A percentile compares a stretch with the other conserved stretches of the same genome.
Evolutionary conservation across 2,797 vertebrate species (phyloP).

Genomic region (Protosalanx chinensis): DNA sequence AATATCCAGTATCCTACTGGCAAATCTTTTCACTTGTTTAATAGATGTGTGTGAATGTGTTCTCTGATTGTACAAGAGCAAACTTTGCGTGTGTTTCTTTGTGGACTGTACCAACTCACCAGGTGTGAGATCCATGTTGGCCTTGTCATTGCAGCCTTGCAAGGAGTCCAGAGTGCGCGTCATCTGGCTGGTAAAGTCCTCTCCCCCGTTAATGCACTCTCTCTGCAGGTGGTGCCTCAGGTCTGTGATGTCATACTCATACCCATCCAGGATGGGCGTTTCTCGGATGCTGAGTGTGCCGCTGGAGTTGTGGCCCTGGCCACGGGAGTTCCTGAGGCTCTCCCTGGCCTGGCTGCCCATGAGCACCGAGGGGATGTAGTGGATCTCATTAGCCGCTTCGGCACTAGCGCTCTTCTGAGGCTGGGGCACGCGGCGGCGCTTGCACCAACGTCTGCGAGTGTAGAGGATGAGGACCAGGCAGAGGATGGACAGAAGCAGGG

Average conservation of each 20-base stretch:
- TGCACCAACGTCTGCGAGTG: conserved; percentile 95
- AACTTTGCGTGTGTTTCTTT: neutral
- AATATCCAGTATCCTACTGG: too few relatives aligned
- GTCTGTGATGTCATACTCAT: conserved; percentile 97
- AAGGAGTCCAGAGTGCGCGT: conserved; percentile 94
- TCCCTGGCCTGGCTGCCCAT: conserved; percentile 94
- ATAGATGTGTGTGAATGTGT: neutral
- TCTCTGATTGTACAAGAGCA: neutral
- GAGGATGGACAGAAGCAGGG: conserved; percentile 92
- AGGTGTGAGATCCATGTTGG: conserved; percentile 91
- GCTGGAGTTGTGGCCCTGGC: conserved; percentile 93
- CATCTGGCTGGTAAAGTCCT: conserved; percentile 95
- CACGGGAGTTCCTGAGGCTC: conserved; percentile 91
- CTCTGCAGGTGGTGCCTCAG: conserved; percentile 95
- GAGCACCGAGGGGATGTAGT: conserved; percentile 97
- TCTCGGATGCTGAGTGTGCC: conserved; percentile 96
- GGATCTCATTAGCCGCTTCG: conserved; percentile 97
- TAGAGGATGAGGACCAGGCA: conserved; percentile 97
- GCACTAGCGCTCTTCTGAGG: conserved; percentile 98
- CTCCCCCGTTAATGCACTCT: conserved; percentile 97
- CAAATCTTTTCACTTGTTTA: too few relatives aligned
- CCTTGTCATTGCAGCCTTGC: conserved; percentile 96
- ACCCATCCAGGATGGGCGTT: conserved; percentile 95
- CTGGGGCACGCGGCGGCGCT: conserved; percentile 93
- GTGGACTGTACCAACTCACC: conserved; percentile 67